Conservation (phyloP, 2,888 invertebrate species). For the Cynaeus angustus region DNA sequence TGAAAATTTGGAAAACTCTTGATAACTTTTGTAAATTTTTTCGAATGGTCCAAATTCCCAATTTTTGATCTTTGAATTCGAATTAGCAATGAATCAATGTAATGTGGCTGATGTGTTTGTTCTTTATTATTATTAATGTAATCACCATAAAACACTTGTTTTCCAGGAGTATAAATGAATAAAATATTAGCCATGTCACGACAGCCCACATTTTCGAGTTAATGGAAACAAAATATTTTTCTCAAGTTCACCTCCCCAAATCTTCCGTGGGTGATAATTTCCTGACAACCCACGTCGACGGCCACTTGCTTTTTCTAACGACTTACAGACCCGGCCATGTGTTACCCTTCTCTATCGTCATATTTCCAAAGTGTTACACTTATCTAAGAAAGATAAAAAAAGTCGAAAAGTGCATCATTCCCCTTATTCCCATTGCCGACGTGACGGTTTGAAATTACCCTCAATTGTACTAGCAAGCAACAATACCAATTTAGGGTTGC, state of each 20-base stretch:
- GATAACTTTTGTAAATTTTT: no score
- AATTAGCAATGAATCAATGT: no score
- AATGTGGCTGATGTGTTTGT: no score
- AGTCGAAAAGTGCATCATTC: not conserved
- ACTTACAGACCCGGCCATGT: constrained; percentile 32
- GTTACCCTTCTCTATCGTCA: constrained; percentile 6
- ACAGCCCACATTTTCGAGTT: no score
- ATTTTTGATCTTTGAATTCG: no score
- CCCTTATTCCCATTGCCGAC: constrained; percentile 34
- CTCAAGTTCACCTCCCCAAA: not conserved
- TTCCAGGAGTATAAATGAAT: no score
- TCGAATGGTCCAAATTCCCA: no score
- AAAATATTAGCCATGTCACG: no score
- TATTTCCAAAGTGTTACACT: constrained; percentile 35
- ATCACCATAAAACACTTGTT: no score
- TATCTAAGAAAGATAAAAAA: constrained; percentile 26
- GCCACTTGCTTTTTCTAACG: constrained; percentile 30
- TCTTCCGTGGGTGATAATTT: constrained; percentile 35
- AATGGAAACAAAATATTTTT: no score
- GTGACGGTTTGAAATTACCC: constrained; percentile 32
- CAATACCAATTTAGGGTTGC: constrained; percentile 27
- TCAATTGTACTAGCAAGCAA: not conserved
- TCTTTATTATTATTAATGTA: no score
- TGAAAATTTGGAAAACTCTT: no score
- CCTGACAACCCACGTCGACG: constrained; percentile 35